Conservation (phyloP, 1,140 invertebrate species). For the Bombus sylvicola region DNA sequence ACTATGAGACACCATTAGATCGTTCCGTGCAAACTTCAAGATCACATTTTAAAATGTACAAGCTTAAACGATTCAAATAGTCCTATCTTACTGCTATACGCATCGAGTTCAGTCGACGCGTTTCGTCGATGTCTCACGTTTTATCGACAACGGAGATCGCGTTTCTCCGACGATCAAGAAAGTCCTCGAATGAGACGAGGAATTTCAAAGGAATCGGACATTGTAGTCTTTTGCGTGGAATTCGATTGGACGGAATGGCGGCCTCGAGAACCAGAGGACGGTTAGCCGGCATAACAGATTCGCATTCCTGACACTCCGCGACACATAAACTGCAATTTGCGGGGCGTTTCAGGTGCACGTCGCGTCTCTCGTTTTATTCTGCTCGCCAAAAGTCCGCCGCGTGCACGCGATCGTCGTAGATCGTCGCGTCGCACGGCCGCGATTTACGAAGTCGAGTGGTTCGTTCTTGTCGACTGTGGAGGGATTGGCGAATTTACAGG, state of each 20-base stretch:
- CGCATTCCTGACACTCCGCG: constrained; percentile 59
- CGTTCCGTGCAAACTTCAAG: background rate
- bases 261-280: background rate
- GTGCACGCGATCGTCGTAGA: constrained; percentile 26
- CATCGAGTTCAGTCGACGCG: too few species aligned
- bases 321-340: constrained; percentile 65
- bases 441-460: constrained; percentile 59
- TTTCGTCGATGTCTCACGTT: background rate
- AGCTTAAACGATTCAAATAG: too few species aligned
- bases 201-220: too few species aligned
- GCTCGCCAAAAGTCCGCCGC: constrained; percentile 20
- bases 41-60: too few species aligned
- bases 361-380: constrained; percentile 22
- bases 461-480: constrained; percentile 5
- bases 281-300: constrained; percentile 50
- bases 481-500: constrained; percentile 17
- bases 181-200: background rate
- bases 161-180: background rate
- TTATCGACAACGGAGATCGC: background rate
- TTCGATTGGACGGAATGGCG: constrained; percentile 15
- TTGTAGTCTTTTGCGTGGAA: constrained; percentile 38
- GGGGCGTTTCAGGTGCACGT: constrained; percentile 37
- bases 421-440: constrained; percentile 34
- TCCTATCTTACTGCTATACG: too few species aligned
- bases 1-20: background rate